A percentile compares a stretch with the other conserved stretches of the same genome.
Conservation (phyloP, 2,797 vertebrate genomes). For the Channallabes apus region DNA sequence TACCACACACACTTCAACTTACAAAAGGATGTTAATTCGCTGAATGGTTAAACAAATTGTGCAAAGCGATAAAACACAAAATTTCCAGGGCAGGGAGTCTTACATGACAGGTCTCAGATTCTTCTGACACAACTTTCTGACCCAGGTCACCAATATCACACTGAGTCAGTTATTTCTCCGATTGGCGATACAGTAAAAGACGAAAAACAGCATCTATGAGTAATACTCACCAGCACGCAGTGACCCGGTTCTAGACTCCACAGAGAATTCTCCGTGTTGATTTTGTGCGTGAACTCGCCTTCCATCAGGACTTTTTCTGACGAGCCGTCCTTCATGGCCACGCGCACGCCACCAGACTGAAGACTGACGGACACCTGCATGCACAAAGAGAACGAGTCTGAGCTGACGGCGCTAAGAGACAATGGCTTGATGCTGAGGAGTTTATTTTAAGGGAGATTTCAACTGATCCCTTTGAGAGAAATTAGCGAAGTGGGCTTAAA, state of each 20-base stretch:
- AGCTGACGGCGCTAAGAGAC: not conserved
- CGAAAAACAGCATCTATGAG: not conserved
- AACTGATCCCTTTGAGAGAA: not conserved
- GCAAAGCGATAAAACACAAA: no score
- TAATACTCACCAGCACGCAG: constrained; percentile 83
- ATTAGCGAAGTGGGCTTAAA: not conserved
- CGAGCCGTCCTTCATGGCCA: constrained; percentile 77
- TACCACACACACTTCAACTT: no score
- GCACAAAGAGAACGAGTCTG: not conserved
- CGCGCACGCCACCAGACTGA: constrained; percentile 74
- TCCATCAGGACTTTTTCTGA: constrained; percentile 82
- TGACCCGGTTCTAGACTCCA: constrained; percentile 94
- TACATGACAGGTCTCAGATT: no score
- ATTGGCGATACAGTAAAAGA: not conserved
- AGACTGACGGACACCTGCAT: constrained; percentile 86
- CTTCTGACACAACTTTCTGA: not conserved
- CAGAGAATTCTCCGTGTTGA: constrained; percentile 91
- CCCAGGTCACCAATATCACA: not conserved
- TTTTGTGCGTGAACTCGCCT: constrained; percentile 89
- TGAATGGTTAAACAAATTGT: no score
- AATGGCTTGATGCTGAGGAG: not conserved
- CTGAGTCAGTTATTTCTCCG: not conserved
- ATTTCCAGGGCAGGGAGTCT: no score
- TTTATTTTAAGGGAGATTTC: not conserved
- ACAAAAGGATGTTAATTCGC: no score